Evolutionary conservation across 2,888 invertebrate genomes (phyloP).

Genomic region (Cabera pusaria): DNA sequence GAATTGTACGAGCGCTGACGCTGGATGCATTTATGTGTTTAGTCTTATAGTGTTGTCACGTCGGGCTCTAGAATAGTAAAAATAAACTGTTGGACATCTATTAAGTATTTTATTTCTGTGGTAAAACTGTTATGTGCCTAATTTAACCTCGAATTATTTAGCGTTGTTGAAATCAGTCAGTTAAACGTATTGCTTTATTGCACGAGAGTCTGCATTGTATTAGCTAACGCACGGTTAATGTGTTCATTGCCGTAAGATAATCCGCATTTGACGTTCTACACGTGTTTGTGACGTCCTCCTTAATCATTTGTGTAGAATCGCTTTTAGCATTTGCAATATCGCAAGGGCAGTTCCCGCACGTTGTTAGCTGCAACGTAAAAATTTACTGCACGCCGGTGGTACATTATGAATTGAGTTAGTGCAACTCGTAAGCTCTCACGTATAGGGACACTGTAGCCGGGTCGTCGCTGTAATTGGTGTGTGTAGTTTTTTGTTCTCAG

Average conservation of each 20-base stretch:
- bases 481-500: constrained; percentile 72
- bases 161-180: constrained; percentile 1
- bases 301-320: constrained; percentile 27
- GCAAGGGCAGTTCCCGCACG: constrained; percentile 25
- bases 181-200: constrained; percentile 4
- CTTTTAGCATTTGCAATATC: constrained; percentile 10
- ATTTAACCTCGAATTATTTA: constrained; percentile 10
- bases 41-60: constrained; percentile 38
- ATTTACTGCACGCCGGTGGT: constrained; percentile 46
- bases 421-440: constrained; percentile 57
- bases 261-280: constrained; percentile 6
- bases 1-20: constrained; percentile 51
- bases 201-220: constrained; percentile 4
- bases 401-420: constrained; percentile 74
- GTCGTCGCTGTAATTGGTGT: constrained; percentile 69
- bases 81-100: constrained; percentile 15
- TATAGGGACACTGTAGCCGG: constrained; percentile 53
- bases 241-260: constrained; percentile 13
- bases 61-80: constrained; percentile 27
- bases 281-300: constrained; percentile 28
- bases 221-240: constrained; percentile 12
- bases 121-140: constrained; percentile 7
- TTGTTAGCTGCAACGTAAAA: constrained; percentile 57
- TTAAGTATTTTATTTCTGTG: constrained; percentile 11
- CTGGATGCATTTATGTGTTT: constrained; percentile 48